Base-by-base conservation (phyloP, 2,113 vertebrate genomes). In the Propithecus coquereli region DNA sequence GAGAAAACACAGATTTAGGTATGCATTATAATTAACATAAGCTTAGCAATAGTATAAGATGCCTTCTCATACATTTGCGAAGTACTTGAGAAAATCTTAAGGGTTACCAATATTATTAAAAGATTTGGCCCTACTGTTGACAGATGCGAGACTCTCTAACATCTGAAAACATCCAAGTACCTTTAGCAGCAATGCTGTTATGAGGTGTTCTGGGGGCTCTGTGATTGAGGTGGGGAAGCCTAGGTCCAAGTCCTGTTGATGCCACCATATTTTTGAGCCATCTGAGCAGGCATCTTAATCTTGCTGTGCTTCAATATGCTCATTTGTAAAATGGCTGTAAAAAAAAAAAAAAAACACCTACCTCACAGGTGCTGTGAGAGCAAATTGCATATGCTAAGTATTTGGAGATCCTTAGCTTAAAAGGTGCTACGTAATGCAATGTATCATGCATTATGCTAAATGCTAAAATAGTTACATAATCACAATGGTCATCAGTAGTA, bases 401-500 rank as follows among this genome's bases (percentile, higher is more conserved):
- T 95, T 95, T 97, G 30, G 85, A 92, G 74, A 88, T 97, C 91
- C 74, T 96, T 96, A 82, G 84, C 96, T 87, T 94, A 87, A 95
- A 97, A 97, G 96, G 98, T 97, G 97, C 97, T 98, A 96, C 5
- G 2, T 95, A 92, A 96, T 90, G 87, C 73, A 90, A 40, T 65
- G 34, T 90, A 32, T 76, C 65, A 47, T 71, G 87, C 73, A 85
- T 95, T 96, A 81, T 66, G 61, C 87, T 94, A 95, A 91, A 91
- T 94, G 93, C 87, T 97, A 80, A 95, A 96, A 77, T 59, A 54
- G 94, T 91, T 79, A 32, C 27, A 23, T 94, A 86, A 73, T 87
- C 43, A 45, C 76, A 77, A 8, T 18, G 91, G 79, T 90, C 83
- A 82, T 87, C 81, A 73, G 12, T 66, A 90, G 34, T 74, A 68